phyloP scores from a whole-genome alignment of 2,888 invertebrate species.

The Flabesymbios commensalis region DNA sequence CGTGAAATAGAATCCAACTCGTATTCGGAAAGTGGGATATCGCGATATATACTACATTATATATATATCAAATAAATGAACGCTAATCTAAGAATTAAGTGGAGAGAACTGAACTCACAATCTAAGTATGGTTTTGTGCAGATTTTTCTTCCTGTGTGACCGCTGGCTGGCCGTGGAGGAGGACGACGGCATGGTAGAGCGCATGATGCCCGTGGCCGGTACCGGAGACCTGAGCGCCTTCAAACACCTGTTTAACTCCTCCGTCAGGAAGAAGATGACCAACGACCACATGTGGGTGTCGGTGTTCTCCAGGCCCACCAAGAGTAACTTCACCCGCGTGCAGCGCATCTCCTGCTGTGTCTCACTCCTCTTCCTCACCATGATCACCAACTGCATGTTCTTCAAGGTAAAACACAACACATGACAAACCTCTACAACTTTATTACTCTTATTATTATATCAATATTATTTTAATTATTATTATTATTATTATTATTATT shows the following conservation, averaged over 20 bases:
- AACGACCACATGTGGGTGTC: slow-evolving; percentile 61
- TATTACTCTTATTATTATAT: no score
- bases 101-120: no score
- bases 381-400: slow-evolving; percentile 62
- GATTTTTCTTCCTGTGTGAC: slow-evolving; percentile 57
- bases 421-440: no score
- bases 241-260: slow-evolving; percentile 48
- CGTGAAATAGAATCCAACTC: no score
- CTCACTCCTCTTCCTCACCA: slow-evolving; percentile 58
- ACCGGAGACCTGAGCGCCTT: slow-evolving; percentile 57
- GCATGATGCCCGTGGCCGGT: slow-evolving; percentile 58
- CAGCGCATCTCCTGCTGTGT: slow-evolving; percentile 60
- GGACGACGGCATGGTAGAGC: slow-evolving; percentile 59
- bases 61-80: no score
- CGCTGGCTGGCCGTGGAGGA: slow-evolving; percentile 60
- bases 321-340: slow-evolving; percentile 60
- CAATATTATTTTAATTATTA: no score
- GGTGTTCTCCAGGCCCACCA: slow-evolving; percentile 57
- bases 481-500: no score
- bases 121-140: no score
- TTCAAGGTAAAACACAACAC: slow-evolving; percentile 43
- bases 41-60: no score
- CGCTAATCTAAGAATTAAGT: no score
- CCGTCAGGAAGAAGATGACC: slow-evolving; percentile 58
- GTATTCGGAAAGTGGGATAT: no score